These are phyloP conservation scores for Meteorus colon DNA, from an alignment of 2,888 invertebrate species.

Conservation along the genomic window DNA sequence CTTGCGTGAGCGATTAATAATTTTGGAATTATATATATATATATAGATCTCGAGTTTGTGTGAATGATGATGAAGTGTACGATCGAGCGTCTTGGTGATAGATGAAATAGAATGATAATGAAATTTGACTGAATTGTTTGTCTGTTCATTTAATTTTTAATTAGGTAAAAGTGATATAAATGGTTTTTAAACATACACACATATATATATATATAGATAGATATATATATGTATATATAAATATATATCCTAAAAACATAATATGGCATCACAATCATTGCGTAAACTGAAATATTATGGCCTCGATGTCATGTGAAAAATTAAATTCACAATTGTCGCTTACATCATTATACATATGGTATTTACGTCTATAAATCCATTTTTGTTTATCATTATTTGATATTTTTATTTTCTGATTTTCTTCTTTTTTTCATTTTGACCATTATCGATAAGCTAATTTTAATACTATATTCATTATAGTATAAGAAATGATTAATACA, in stretches of 20 bases:
- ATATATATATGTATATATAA: slow-evolving; percentile 38
- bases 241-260: slow-evolving; percentile 56
- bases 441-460: slow-evolving; percentile 56
- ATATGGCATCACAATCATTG: slow-evolving; percentile 65
- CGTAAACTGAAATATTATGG: slow-evolving; percentile 57
- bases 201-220: slow-evolving; percentile 34
- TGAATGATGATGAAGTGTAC: slow-evolving; percentile 11
- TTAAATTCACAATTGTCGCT: background rate
- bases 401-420: slow-evolving; percentile 20
- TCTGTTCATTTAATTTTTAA: slow-evolving; percentile 53
- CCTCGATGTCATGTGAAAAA: slow-evolving; percentile 53
- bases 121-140: slow-evolving; percentile 35
- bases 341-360: background rate
- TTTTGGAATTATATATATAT: background rate
- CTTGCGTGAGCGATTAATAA: background rate
- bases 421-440: slow-evolving; percentile 55
- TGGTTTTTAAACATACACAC: slow-evolving; percentile 48
- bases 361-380: slow-evolving; percentile 6
- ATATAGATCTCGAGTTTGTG: background rate
- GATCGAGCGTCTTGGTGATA: slow-evolving; percentile 28
- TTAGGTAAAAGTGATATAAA: slow-evolving; percentile 63
- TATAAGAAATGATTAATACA: slow-evolving; percentile 61
- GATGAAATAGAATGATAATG: slow-evolving; percentile 36
- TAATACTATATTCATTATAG: slow-evolving; percentile 45
- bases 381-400: slow-evolving; percentile 13